Percentiles rank a stretch among this genome's conserved stretches.
These are phyloP conservation scores for Labroides dimidiatus DNA, from an alignment of 2,797 vertebrate species.

Conservation along the genomic window DNA sequence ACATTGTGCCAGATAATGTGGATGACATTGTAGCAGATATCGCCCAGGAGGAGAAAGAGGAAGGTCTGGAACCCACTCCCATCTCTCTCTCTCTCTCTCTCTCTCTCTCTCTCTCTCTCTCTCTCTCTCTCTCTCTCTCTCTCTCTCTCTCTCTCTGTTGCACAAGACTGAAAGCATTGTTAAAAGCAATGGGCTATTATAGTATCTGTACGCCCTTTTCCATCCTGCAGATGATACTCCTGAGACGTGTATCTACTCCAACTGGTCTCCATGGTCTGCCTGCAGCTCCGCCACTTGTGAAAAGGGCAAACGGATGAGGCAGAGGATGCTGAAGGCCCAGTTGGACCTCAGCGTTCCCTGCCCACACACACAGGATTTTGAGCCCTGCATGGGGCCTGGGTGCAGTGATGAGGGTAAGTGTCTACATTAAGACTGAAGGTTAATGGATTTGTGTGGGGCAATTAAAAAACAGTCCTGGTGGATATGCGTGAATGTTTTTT, in stretches of 20 bases:
- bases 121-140: not conserved
- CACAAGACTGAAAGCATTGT: not conserved
- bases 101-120: not conserved
- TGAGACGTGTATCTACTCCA: conserved; percentile 99
- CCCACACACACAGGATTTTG: conserved; percentile 97
- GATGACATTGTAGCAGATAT: conserved; percentile 98
- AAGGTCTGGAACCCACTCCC: conserved; percentile 84
- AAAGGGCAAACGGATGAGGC: conserved; percentile 97
- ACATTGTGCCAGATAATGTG: conserved; percentile 96
- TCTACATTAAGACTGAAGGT: conserved; percentile 3
- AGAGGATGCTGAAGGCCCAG: conserved; percentile 98
- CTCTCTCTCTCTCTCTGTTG: conserved; percentile 12
- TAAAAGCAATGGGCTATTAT: not conserved
- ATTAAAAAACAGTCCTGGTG: not conserved
- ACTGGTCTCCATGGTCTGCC: conserved; percentile 98
- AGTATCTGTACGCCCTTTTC: conserved; percentile 3
- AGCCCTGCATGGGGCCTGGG: conserved; percentile 98
- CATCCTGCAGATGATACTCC: conserved; percentile 92
- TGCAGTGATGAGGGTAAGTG: conserved; percentile 95
- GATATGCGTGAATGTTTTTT: conserved; percentile 6
- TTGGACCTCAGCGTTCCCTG: conserved; percentile 97
- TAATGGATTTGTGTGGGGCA: not conserved
- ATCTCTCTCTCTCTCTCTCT: conserved; percentile 4
- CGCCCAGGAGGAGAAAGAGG: conserved; percentile 96
- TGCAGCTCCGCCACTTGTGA: conserved; percentile 99